Conservation (phyloP, 1,140 invertebrate species). For the Tyrophagus putrescentiae region DNA sequence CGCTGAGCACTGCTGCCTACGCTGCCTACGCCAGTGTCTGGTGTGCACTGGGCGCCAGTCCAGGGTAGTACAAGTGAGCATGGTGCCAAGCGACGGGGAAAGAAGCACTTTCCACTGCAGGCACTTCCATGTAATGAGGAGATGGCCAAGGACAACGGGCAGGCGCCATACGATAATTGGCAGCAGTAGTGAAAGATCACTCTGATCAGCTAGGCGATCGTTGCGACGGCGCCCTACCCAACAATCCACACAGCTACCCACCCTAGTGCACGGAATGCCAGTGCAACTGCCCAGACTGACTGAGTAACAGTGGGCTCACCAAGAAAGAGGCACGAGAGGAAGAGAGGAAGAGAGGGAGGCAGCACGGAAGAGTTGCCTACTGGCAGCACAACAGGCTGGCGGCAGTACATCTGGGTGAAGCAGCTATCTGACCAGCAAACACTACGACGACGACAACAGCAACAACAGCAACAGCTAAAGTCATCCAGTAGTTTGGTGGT, state of each 20-base stretch:
- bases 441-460: no score
- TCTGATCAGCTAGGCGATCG: no score
- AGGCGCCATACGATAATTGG: constrained; percentile 15
- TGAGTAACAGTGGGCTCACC: no score
- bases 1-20: no score
- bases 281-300: no score
- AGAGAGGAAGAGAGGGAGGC: not conserved
- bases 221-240: no score
- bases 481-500: no score
- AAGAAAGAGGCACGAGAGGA: not conserved
- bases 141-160: constrained; percentile 15
- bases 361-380: not conserved
- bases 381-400: no score
- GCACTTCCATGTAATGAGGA: not conserved
- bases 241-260: no score
- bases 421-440: no score
- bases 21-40: not conserved
- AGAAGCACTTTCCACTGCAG: not conserved
- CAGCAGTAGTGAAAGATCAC: constrained; percentile 6
- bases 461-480: no score
- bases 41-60: not conserved
- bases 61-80: not conserved
- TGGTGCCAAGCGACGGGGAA: not conserved
- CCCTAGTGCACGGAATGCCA: constrained; percentile 11
- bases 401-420: no score